Conservation (phyloP, 2,888 invertebrate species). For the Hypomecis atomaria region DNA sequence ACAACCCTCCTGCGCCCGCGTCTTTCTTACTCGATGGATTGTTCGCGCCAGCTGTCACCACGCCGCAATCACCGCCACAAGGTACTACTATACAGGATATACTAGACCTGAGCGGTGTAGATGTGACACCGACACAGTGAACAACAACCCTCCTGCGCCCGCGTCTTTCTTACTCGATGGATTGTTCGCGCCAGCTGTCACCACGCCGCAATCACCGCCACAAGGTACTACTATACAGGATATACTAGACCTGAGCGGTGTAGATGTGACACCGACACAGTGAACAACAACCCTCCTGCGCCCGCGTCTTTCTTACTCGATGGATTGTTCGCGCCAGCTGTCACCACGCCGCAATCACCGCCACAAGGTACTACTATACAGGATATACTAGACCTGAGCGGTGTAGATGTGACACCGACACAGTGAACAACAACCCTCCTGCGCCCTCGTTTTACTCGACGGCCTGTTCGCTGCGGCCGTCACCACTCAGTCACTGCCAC, state of each 20-base stretch:
- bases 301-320: conserved; percentile 81
- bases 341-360: conserved; percentile 45
- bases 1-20: conserved; percentile 53
- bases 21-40: conserved; percentile 86
- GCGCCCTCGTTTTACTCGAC: conserved; percentile 80
- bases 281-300: conserved; percentile 50
- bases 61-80: conserved; percentile 43
- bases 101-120: conserved; percentile 87
- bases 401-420: conserved; percentile 85
- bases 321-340: conserved; percentile 78
- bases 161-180: conserved; percentile 84
- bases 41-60: conserved; percentile 59
- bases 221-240: background rate
- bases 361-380: conserved; percentile 14
- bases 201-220: conserved; percentile 45
- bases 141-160: conserved; percentile 53
- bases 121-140: conserved; percentile 71
- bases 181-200: conserved; percentile 68
- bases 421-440: conserved; percentile 45
- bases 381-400: conserved; percentile 81
- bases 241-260: conserved; percentile 84
- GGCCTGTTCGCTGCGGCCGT: conserved; percentile 78
- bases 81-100: background rate
- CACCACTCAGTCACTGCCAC: conserved; percentile 45
- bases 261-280: conserved; percentile 82